A percentile compares a stretch with the other conserved stretches of the same genome.
phyloP scores from a whole-genome alignment of 2,797 vertebrate genomes.

The Anas bernieri region DNA sequence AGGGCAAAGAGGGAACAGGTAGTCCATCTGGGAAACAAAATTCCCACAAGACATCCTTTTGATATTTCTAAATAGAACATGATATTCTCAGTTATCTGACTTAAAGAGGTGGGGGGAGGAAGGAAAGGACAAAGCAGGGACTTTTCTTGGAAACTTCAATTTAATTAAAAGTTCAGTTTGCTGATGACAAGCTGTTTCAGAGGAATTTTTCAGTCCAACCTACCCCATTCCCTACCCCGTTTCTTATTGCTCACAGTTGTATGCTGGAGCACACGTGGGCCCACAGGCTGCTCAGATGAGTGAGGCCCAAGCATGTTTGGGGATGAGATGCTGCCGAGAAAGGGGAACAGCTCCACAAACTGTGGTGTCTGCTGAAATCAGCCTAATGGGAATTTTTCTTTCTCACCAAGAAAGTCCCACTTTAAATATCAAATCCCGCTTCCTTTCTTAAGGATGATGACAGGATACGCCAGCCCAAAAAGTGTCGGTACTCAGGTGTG shows the following conservation, averaged over 20 bases:
- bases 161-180: background rate
- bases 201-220: background rate
- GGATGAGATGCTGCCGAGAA: background rate
- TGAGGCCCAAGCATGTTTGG: rapidly evolving
- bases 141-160: background rate
- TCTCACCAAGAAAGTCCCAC: background rate
- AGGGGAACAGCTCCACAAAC: background rate
- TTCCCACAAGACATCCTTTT: background rate
- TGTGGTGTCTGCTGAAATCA: background rate
- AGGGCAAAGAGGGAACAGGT: background rate
- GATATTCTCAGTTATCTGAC: background rate
- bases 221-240: background rate
- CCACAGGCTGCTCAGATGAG: background rate
- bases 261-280: background rate
- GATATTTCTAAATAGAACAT: constrained; percentile 14
- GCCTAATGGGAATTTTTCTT: rapidly evolving
- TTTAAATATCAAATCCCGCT: background rate
- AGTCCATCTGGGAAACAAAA: constrained; percentile 21
- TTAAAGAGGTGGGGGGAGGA: rapidly evolving
- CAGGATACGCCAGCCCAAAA: background rate
- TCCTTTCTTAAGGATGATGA: background rate
- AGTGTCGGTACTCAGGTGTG: background rate
- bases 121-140: background rate
- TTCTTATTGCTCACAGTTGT: background rate
- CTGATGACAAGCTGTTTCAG: background rate